Conservation (phyloP, 2,113 vertebrate genomes). For the Proterorhinus semilunaris region DNA sequence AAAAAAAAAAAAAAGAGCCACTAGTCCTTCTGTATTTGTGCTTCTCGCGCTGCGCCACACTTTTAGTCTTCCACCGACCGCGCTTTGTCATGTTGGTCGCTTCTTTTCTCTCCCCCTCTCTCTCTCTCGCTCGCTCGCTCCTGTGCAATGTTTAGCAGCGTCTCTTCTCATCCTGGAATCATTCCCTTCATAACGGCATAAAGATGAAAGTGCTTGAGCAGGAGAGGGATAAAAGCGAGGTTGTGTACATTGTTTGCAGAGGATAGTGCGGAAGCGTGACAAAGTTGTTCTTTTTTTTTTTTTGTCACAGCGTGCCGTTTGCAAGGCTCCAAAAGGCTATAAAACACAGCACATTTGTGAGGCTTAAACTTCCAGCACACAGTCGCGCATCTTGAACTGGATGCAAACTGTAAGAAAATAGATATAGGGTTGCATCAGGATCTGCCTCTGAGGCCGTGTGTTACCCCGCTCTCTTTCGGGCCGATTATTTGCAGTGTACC, state of each 20-base stretch:
- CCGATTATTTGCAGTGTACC: no score
- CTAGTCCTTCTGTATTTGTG: conserved; percentile 43
- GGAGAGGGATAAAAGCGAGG: background rate
- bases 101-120: conserved; percentile 7
- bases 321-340: no score
- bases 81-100: conserved; percentile 18
- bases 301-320: background rate
- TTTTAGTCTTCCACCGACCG: conserved; percentile 35
- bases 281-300: background rate
- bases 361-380: no score
- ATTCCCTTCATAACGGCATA: conserved; percentile 35
- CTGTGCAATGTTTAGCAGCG: conserved; percentile 32
- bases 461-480: no score
- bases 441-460: no score
- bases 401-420: no score
- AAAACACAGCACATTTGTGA: no score
- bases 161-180: conserved; percentile 32
- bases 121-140: background rate
- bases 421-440: no score
- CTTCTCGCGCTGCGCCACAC: conserved; percentile 44
- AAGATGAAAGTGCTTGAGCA: conserved; percentile 37
- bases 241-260: conserved; percentile 9
- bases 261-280: background rate
- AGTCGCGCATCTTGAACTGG: no score
- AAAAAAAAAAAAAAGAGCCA: conserved; percentile 33